These are phyloP conservation scores for Diadegma fenestrale DNA, from an alignment of 2,888 invertebrate species.

Conservation along the genomic window DNA sequence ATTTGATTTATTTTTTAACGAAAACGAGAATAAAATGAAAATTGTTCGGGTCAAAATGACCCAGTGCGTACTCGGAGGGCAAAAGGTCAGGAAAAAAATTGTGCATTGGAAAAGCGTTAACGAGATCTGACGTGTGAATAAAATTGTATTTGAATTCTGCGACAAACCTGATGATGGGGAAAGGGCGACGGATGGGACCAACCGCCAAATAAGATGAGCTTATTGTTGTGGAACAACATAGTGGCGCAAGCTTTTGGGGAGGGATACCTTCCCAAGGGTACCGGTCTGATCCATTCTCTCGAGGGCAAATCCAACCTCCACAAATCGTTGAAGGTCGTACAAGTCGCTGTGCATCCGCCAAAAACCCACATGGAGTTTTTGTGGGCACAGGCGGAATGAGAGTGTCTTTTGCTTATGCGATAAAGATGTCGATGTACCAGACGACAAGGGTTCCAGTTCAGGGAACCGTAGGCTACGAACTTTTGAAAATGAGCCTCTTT, in stretches of 20 bases:
- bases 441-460: slow-evolving; percentile 90
- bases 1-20: too few species aligned
- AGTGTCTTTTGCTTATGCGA: slow-evolving; percentile 95
- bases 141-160: not conserved
- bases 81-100: too few species aligned
- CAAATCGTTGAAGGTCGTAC: slow-evolving; percentile 98
- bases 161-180: slow-evolving; percentile 91
- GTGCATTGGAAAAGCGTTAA: not conserved
- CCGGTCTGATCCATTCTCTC: slow-evolving; percentile 93
- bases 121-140: not conserved
- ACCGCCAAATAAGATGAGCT: slow-evolving; percentile 95
- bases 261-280: slow-evolving; percentile 95
- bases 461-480: slow-evolving; percentile 91
- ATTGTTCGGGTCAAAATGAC: too few species aligned
- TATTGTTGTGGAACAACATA: slow-evolving; percentile 94
- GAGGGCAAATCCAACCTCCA: slow-evolving; percentile 96
- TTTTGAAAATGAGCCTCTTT: slow-evolving; percentile 91
- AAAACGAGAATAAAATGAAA: too few species aligned
- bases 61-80: too few species aligned
- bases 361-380: slow-evolving; percentile 97
- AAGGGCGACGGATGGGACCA: slow-evolving; percentile 97
- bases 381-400: slow-evolving; percentile 94
- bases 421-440: slow-evolving; percentile 87
- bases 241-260: slow-evolving; percentile 98
- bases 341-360: slow-evolving; percentile 97